A percentile compares a stretch with the other conserved stretches of the same genome.
Conservation (phyloP, 1,140 invertebrate genomes). For the Hetaerina americana region DNA sequence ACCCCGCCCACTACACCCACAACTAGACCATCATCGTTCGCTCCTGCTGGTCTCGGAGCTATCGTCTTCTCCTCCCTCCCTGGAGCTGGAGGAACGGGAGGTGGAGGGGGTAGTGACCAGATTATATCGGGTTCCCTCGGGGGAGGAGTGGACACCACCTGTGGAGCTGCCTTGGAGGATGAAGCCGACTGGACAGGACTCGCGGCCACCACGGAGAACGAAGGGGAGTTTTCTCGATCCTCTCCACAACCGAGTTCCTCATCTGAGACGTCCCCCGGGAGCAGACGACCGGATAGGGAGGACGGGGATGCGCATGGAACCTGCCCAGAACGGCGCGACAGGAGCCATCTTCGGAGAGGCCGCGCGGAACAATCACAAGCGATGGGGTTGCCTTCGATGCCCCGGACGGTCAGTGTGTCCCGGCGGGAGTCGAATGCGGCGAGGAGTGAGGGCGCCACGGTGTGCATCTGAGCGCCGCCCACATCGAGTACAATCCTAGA, state of each 20-base stretch:
- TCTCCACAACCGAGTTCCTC: slow-evolving; percentile 62
- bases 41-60: slow-evolving; percentile 31
- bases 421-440: slow-evolving; percentile 64
- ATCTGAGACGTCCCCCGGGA: slow-evolving; percentile 56
- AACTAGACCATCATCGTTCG: slow-evolving; percentile 79
- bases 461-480: slow-evolving; percentile 58
- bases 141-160: slow-evolving; percentile 33
- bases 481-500: slow-evolving; percentile 65
- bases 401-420: slow-evolving; percentile 53
- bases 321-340: slow-evolving; percentile 37
- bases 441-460: slow-evolving; percentile 59
- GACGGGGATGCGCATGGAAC: slow-evolving; percentile 53
- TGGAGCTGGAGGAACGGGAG: slow-evolving; percentile 16
- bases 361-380: slow-evolving; percentile 72
- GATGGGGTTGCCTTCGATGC: slow-evolving; percentile 62
- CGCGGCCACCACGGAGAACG: too few relatives aligned
- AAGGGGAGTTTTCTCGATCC: slow-evolving; percentile 33
- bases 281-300: slow-evolving; percentile 46
- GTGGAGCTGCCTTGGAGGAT: slow-evolving; percentile 32
- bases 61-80: slow-evolving; percentile 1
- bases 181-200: too few relatives aligned
- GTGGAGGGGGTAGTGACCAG: slow-evolving; percentile 62
- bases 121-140: slow-evolving; percentile 66
- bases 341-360: slow-evolving; percentile 62
- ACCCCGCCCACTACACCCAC: slow-evolving; percentile 85